These are phyloP conservation scores for Andrena praecox DNA, from an alignment of 2,888 invertebrate species.

Conservation along the genomic window DNA sequence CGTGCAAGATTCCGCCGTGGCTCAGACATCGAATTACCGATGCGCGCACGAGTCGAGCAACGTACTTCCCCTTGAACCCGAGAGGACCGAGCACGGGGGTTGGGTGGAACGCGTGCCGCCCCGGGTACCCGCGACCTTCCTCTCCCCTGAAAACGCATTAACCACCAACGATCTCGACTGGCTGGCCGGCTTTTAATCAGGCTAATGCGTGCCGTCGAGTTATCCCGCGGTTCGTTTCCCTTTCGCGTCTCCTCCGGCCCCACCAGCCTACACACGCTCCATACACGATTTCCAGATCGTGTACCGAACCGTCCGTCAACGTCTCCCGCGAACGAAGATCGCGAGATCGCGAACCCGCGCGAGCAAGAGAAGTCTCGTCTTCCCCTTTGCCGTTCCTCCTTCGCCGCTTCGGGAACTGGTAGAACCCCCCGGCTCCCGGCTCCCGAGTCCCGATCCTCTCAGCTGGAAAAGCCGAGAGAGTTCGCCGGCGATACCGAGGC, in stretches of 20 bases:
- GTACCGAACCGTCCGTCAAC: slow-evolving; percentile 28
- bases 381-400: neutral
- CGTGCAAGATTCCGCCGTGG: neutral
- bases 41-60: neutral
- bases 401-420: too few species aligned
- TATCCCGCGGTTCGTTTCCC: slow-evolving; percentile 55
- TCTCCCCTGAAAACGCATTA: slow-evolving; percentile 30
- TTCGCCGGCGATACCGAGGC: neutral
- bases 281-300: slow-evolving; percentile 34
- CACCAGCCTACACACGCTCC: slow-evolving; percentile 1
- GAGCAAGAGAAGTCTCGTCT: neutral
- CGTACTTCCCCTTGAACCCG: neutral
- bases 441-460: neutral
- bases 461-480: neutral
- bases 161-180: slow-evolving; percentile 37
- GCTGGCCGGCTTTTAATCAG: slow-evolving; percentile 53
- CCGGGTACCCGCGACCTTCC: neutral
- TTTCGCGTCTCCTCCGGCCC: slow-evolving; percentile 17
- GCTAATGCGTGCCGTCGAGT: slow-evolving; percentile 55
- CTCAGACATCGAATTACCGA: neutral
- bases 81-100: neutral
- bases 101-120: neutral
- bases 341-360: neutral
- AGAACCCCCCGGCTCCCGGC: neutral
- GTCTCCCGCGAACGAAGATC: neutral